Percentiles rank a stretch among this genome's conserved stretches.
These are phyloP conservation scores for Oryzias dopingdopingensis DNA, from an alignment of 2,797 vertebrate genomes.

Conservation along the genomic window DNA sequence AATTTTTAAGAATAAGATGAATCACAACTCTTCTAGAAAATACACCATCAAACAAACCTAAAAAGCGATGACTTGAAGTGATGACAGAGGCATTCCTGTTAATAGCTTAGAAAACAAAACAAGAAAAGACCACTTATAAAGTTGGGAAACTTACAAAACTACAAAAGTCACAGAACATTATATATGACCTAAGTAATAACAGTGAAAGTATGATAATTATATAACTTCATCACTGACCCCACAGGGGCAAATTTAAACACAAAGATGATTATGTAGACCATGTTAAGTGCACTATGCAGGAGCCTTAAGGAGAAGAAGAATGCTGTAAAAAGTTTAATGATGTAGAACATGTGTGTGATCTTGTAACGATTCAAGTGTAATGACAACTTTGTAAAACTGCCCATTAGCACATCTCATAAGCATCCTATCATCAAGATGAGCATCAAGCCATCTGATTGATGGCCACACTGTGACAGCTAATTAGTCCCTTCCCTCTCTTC, in stretches of 20 bases:
- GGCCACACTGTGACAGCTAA: constrained; percentile 49
- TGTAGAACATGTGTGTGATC: constrained; percentile 53
- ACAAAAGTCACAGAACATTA: not conserved
- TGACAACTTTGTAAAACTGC: constrained; percentile 49
- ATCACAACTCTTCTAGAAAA: no score
- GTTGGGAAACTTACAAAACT: no score
- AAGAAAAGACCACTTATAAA: no score
- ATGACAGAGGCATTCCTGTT: no score
- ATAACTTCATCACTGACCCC: constrained; percentile 9
- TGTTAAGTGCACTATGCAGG: constrained; percentile 6
- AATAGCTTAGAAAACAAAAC: no score
- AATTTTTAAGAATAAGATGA: no score
- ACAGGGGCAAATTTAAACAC: constrained; percentile 15
- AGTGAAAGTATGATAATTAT: constrained; percentile 8
- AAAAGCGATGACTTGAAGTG: no score
- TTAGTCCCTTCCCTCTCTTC: constrained; percentile 38
- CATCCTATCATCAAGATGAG: constrained; percentile 31
- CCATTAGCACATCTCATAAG: constrained; percentile 56
- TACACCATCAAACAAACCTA: no score
- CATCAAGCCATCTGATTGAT: constrained; percentile 57
- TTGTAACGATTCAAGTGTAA: constrained; percentile 53
- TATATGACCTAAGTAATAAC: constrained; percentile 4
- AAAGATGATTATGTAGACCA: constrained; percentile 15
- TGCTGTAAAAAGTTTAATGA: constrained; percentile 51
- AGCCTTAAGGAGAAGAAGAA: constrained; percentile 36